These are phyloP conservation scores for Heliothis virescens DNA, from an alignment of 1,140 invertebrate genomes.

Conservation along the genomic window DNA sequence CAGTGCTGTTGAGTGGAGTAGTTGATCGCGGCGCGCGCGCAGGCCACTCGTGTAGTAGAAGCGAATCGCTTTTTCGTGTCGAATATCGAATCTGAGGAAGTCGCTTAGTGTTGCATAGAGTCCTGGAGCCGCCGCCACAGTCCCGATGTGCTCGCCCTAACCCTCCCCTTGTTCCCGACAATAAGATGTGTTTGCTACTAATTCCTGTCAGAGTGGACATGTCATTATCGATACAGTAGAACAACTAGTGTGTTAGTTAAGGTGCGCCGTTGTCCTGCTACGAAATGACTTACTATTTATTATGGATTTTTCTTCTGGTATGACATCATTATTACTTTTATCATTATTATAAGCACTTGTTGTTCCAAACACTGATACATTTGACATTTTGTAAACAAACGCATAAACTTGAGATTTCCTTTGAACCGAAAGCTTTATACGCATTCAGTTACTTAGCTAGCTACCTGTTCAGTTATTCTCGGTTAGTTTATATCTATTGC, in stretches of 20 bases:
- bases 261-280: slow-evolving; percentile 67
- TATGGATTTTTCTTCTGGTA: slow-evolving; percentile 80
- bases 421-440: not conserved
- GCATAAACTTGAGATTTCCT: not conserved
- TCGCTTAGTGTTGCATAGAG: slow-evolving; percentile 81
- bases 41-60: slow-evolving; percentile 83
- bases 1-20: slow-evolving; percentile 70
- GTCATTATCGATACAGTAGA: slow-evolving; percentile 83
- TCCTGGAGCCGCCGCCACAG: slow-evolving; percentile 58
- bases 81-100: slow-evolving; percentile 74
- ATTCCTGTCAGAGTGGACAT: slow-evolving; percentile 80
- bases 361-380: not conserved
- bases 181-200: slow-evolving; percentile 77
- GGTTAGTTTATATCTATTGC: not conserved
- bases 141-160: slow-evolving; percentile 54
- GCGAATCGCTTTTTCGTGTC: slow-evolving; percentile 75
- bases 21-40: slow-evolving; percentile 78
- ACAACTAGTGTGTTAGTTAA: slow-evolving; percentile 61
- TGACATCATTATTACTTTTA: slow-evolving; percentile 53
- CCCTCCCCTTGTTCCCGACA: slow-evolving; percentile 46
- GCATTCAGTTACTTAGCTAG: not conserved
- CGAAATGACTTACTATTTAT: slow-evolving; percentile 79
- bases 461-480: not conserved
- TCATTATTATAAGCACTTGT: not conserved
- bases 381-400: slow-evolving; percentile 18